These are phyloP conservation scores for Eptatretus burgeri DNA, from an alignment of 2,113 vertebrate species.

Conservation along the genomic window DNA sequence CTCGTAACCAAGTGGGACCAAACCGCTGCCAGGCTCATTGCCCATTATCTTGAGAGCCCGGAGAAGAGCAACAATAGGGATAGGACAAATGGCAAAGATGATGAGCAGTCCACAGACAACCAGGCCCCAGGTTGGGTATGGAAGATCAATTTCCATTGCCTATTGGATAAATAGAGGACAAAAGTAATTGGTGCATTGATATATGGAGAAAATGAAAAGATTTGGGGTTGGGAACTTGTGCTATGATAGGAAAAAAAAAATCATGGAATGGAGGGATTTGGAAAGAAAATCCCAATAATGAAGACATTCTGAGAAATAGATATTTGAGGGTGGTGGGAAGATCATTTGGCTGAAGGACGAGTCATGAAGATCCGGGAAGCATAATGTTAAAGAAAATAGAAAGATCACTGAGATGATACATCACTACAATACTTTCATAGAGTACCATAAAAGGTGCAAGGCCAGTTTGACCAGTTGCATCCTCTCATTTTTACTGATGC, in stretches of 20 bases:
- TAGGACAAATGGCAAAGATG: slow-evolving; percentile 36
- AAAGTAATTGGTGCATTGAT: slow-evolving; percentile 1
- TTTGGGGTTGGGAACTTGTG: neutral
- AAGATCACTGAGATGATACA: no score
- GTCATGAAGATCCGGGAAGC: no score
- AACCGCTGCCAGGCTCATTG: slow-evolving; percentile 22
- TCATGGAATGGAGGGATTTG: no score
- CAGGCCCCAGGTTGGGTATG: slow-evolving; percentile 51
- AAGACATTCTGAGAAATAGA: no score
- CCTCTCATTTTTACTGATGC: no score
- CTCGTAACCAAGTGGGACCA: slow-evolving; percentile 52
- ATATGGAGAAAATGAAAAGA: neutral
- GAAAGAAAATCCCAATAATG: no score
- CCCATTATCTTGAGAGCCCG: slow-evolving; percentile 44
- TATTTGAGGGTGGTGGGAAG: no score
- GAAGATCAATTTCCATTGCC: slow-evolving; percentile 32
- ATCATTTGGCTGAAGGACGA: no score
- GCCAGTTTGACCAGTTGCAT: no score
- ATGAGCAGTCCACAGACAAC: slow-evolving; percentile 45
- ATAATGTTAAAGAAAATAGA: no score
- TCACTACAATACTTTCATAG: no score
- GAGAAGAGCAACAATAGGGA: slow-evolving; percentile 41
- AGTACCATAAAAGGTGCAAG: no score
- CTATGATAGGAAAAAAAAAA: neutral
- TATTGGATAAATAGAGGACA: slow-evolving; percentile 13